A percentile compares a stretch with the other conserved stretches of the same genome.
These are phyloP conservation scores for Thamnophis elegans DNA, from an alignment of 2,797 vertebrate species.

Conservation along the genomic window DNA sequence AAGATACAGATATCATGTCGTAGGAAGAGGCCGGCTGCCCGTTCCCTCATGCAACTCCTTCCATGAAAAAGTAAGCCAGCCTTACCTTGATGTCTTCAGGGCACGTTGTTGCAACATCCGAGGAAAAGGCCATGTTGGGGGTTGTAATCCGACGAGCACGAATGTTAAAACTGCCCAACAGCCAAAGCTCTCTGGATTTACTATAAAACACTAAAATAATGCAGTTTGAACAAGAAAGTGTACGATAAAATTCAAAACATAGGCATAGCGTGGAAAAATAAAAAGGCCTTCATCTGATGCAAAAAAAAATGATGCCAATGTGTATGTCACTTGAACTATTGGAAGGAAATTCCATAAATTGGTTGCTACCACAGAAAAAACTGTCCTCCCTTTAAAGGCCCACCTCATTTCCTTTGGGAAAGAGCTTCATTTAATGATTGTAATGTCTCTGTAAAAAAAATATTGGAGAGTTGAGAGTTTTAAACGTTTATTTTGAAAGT, in stretches of 20 bases:
- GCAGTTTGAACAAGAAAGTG: background rate
- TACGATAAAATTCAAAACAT: background rate
- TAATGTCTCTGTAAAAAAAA: background rate
- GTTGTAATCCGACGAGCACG: background rate
- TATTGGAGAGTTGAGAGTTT: background rate
- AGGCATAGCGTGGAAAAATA: background rate
- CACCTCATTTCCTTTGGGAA: background rate
- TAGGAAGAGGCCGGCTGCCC: background rate
- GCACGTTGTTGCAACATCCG: background rate
- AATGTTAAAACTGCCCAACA: background rate
- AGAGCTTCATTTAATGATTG: background rate
- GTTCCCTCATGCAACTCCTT: background rate
- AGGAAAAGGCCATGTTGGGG: background rate
- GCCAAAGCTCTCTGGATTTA: background rate
- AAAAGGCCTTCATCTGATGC: background rate
- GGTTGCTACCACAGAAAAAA: background rate
- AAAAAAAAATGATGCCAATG: background rate
- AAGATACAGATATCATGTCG: background rate
- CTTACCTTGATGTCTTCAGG: background rate
- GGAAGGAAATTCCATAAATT: background rate
- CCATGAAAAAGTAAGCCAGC: background rate
- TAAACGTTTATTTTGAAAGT: background rate
- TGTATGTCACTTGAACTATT: background rate
- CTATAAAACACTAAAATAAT: background rate
- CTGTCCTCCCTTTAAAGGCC: background rate